Base-by-base conservation (phyloP, 2,113 vertebrate species). In the Electrona antarctica region DNA sequence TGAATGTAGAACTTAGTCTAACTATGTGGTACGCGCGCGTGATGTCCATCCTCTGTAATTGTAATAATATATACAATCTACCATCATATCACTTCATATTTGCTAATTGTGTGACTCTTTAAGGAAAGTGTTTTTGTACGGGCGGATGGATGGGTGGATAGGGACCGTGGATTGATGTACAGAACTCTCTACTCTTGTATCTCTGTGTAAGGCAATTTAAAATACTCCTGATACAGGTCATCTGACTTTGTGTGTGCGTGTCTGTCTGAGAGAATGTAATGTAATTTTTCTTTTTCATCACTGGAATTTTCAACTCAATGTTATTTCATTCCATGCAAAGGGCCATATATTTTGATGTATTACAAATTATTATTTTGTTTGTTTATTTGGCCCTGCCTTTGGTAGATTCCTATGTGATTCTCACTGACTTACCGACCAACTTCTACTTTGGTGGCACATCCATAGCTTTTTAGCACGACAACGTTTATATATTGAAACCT, bases 101-200 rank as follows among this genome's bases (percentile, higher is more conserved):
- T 21, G 21, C 62, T 49, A 54, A 66, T 73, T 14, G 48, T 79
- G 85, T 82, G 61, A 81, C 89, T 88, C 81, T 76, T 80, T 29
- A 55, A 11, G 77, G 79, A 85, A 73, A 56, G 78, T 76, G 82
- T 75, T 77, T 89, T 91, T 91, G 90, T 88, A 91, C 88, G 90
- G 80, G 67, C 63, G 47, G 51, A 66, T 57, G 69, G 41, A 66
- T 77, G 74, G 50, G 13, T 52, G 29, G 1, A 55, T 55, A 21
- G 21, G 21, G 21, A 21, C 21, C 21, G 21, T 21, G n/a, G n/a
- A n/a, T n/a, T n/a, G 21, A 7, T 13, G n/a, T 10, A 52, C 11
- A 52, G 51, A 52, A 73, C 58, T 76, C 69, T 82, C 60, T 77
- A 64, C 77, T 64, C 72, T 75, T 68, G 56, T 76, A 71, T 84